Base-by-base conservation (phyloP, 2,888 invertebrate genomes). In the Syritta pipiens region DNA sequence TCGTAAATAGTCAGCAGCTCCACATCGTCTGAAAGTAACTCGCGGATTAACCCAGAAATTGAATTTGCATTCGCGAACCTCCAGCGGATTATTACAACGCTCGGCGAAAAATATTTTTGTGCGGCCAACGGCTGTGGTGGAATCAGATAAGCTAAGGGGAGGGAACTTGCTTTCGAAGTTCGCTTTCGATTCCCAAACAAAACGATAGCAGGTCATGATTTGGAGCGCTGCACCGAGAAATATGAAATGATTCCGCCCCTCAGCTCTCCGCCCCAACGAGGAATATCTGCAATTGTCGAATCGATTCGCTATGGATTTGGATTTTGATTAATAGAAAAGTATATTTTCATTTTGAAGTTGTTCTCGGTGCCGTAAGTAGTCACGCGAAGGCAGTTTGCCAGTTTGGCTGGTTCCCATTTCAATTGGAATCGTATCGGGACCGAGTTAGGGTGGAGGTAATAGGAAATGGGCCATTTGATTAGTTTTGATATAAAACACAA, bases 1-100 rank as follows among this genome's bases (percentile, higher is more conserved):
- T 91, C 91, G 86, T 91, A 90, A 59, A 94, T 85, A 32, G 90
- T 90, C 68, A 94, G 86, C 42, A 94, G 86, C 86, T 94, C 94
- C 82, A 92, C 92, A 51, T 89, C 86, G 37, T 90, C 91, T 91
- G 83, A 35, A 83, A 81, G 40, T 68, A 68, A 57, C 37, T 62
- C 30, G 12, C 48, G 49, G 74, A 74, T 79, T 86, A 10, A 91
- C 90, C 37, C 42, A 49, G 42, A 14, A 37, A 17, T 37, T 17
- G 17, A 37, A 6, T 49, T 55, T 53, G 49, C 55, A 51, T 46
- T 59, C 37, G 49, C 48, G 20, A 67, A 72, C 37, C 32, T 10
- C 37, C 12, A 20, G 19, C 30, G 57, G 65, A 60, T 63, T 72
- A 72, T 60, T 59, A 65, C 57, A 76, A 3, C 6, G 14, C 17